Base-by-base conservation (phyloP, 2,113 vertebrate genomes). In the Gallinago media region DNA sequence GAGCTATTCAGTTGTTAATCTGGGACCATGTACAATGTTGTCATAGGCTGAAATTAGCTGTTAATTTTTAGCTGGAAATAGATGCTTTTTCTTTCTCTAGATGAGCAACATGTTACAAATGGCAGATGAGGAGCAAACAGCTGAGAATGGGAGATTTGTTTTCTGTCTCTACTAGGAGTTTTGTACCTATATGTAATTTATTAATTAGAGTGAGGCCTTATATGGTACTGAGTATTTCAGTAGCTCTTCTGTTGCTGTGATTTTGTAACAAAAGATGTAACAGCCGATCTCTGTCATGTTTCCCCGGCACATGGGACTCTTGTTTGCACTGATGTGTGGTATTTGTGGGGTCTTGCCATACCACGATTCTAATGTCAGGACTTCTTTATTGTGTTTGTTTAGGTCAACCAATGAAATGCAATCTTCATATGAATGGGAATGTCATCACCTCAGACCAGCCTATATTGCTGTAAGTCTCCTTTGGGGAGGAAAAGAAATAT, bases 321-420 rank as follows among this genome's bases (percentile, higher is more conserved):
- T 83, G 55, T 50, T 74, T 72, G 65, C 15, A 10, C 8, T 72
- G 19, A 9, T 42, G n/a, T 46, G 5, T 73, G 55, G 3, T 85
- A 11, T 65, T 89, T 40, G 9, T 72, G 56, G 34, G 26, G 44
- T 68, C 32, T 62, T 50, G 23, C 49, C 46, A 34, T 82, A 66
- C 10, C 12, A 12, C 3, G 3, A 3, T 71, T 92, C 38, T 62
- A 14, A 75, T 54, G 34, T 29, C 87, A 71, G 42, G 3, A 63
- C 67, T 83, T 63, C 18, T 46, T 58, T 40, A 56, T 58, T 47
- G 59, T 74, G 47, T 65, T 71, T 76, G 75, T 82, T 40, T 95
- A 99, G 99, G 99, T 61, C 99, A 99, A 55, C 99, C 99, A 23
- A 99, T 99, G 99, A 99, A 99, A 97, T 99, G 99, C 97, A 99